Evolutionary conservation across 2,888 invertebrate species (phyloP), one percentile per base, ranked within the genome.

Genomic region (Galerucella nymphaeae): DNA sequence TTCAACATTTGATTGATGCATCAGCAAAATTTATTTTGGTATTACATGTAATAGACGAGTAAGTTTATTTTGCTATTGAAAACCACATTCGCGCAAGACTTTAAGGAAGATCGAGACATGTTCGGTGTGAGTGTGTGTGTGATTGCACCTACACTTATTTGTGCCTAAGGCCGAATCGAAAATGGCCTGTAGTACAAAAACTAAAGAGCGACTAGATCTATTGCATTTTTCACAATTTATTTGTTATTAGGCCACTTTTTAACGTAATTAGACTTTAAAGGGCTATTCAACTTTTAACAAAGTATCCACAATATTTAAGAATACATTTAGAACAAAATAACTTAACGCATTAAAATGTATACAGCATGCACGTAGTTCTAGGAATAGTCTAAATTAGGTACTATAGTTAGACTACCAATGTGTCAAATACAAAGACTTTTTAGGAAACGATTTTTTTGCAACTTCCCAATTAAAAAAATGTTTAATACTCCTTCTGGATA

Each of bases 11-110:
- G 77, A 80, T 78, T 80, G 78, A 80, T 83, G 82, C 82, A 82
- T 83, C 83, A 84, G 84, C 84, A 85, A 85, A 79, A 77, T 83
- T 85, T 83, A 84, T 83, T 84, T 85, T 83, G 81, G 83, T 83
- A 84, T 84, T 85, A 85, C 85, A 86, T 85, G 83, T 80, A 82
- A 76, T 83, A 85, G 85, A 85, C 83, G 85, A 85, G 85, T 84
- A 84, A 77, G 77, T 73, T 80, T 78, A 80, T 80, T 74, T 64
- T 83, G 82, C 84, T 84, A 84, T 81, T 83, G 78, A 83, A 84
- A 82, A 85, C 84, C 83, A 85, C 83, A 85, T 82, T 82, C 84
- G 82, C 84, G 83, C 83, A 84, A 85, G 83, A 85, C 82, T 82
- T n/a, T 82, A 83, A 71, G 85, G 85, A 86, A 86, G 85, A 86